phyloP scores from a whole-genome alignment of 2,797 vertebrate genomes.

The Notolabrus celidotus region DNA sequence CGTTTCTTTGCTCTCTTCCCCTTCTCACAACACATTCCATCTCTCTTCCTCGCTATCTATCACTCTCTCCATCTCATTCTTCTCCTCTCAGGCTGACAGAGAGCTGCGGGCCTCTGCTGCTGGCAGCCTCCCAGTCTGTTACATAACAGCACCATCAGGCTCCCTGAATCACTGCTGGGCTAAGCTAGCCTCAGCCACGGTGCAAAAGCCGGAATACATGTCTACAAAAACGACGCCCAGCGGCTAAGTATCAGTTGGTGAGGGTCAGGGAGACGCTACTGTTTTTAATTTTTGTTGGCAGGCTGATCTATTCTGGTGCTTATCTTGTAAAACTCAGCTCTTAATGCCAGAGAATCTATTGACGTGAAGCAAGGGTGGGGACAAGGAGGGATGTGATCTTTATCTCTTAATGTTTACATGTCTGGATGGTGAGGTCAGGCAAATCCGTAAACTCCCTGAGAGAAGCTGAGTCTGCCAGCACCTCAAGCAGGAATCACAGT shows the following conservation, averaged over 20 bases:
- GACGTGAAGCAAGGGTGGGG: constrained; percentile 32
- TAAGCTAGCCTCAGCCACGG: constrained; percentile 25
- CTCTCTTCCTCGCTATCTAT: constrained; percentile 36
- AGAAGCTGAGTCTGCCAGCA: constrained; percentile 18
- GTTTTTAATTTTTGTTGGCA: constrained; percentile 22
- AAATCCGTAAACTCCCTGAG: neutral
- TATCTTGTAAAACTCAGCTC: neutral
- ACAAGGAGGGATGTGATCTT: constrained; percentile 25
- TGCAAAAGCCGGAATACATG: constrained; percentile 18
- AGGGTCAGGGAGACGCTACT: constrained; percentile 6
- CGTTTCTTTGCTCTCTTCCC: constrained; percentile 1
- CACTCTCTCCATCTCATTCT: constrained; percentile 48
- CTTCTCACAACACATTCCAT: constrained; percentile 6
- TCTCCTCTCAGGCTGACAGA: constrained; percentile 49
- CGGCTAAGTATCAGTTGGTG: neutral
- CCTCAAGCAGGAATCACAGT: neutral
- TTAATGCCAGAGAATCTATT: neutral
- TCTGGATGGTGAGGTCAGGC: constrained; percentile 15
- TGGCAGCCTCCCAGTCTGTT: constrained; percentile 72
- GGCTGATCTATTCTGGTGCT: constrained; percentile 7
- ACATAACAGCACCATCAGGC: constrained; percentile 71
- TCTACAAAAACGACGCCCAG: constrained; percentile 32
- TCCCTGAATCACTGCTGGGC: constrained; percentile 68
- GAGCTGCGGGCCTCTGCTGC: constrained; percentile 66
- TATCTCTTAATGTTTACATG: constrained; percentile 49